phyloP scores from a whole-genome alignment of 2,797 vertebrate genomes.

The Cossypha niveicapilla region DNA sequence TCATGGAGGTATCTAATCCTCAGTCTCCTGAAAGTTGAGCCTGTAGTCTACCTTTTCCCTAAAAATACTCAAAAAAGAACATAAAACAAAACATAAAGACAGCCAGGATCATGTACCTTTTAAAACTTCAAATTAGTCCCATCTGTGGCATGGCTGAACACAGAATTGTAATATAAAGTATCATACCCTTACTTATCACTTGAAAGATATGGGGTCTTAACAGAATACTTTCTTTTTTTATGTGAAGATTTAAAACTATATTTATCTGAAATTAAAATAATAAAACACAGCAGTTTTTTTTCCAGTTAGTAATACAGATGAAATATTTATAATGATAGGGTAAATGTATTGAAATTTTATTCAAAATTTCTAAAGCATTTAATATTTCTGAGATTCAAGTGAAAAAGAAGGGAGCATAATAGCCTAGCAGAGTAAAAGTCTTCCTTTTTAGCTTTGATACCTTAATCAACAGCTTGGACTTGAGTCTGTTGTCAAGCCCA shows the following conservation, averaged over 20 bases:
- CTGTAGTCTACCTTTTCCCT: neutral
- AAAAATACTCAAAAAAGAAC: conserved; percentile 16
- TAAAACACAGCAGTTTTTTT: neutral
- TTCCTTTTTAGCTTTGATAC: neutral
- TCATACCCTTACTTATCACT: neutral
- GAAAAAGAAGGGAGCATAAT: conserved; percentile 16
- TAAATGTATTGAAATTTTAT: neutral
- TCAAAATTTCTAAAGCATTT: neutral
- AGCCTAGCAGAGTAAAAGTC: neutral
- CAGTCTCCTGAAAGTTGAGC: conserved; percentile 46
- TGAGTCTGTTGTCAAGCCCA: neutral
- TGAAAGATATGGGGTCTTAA: neutral
- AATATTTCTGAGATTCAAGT: neutral
- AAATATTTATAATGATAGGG: neutral
- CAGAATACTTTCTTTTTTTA: neutral
- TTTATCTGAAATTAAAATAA: neutral
- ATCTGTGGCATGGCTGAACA: conserved; percentile 40
- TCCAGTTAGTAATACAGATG: neutral
- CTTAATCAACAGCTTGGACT: conserved; percentile 14
- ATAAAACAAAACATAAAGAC: conserved; percentile 57
- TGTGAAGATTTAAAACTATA: neutral
- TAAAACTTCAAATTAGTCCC: conserved; percentile 53
- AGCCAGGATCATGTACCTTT: conserved; percentile 34
- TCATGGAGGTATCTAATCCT: conserved; percentile 47
- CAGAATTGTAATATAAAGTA: conserved; percentile 42